A percentile compares a stretch with the other conserved stretches of the same genome.
Evolutionary conservation across 2,797 vertebrate species (phyloP).

Genomic region (Martes flavigula): DNA sequence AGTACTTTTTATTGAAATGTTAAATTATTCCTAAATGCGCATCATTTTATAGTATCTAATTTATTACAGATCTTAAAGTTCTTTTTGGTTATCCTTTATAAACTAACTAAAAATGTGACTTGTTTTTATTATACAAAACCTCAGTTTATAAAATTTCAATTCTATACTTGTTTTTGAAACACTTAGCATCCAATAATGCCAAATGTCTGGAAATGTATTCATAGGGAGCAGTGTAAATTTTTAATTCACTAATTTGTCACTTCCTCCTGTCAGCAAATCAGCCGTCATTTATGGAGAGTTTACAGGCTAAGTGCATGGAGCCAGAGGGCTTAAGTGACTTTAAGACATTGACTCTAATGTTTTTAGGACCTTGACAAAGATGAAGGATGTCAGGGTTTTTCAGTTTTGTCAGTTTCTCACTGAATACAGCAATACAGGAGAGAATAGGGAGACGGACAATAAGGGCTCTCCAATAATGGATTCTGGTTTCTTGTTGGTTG

Average conservation of each 20-base stretch:
- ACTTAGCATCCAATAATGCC: neutral
- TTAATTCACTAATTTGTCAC: conserved; percentile 64
- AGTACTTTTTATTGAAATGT: neutral
- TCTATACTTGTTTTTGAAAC: neutral
- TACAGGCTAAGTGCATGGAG: neutral
- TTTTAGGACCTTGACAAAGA: conserved; percentile 57
- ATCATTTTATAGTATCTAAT: conserved; percentile 13
- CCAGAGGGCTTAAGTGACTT: conserved; percentile 55
- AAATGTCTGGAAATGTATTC: conserved; percentile 37
- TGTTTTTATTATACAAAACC: neutral
- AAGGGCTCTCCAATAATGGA: neutral
- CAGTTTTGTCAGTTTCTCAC: conserved; percentile 11
- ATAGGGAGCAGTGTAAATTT: neutral
- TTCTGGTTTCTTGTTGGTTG: neutral
- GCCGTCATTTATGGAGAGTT: neutral
- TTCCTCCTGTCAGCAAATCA: conserved; percentile 27
- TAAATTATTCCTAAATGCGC: neutral
- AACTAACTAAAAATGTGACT: neutral
- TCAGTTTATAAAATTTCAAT: conserved; percentile 14
- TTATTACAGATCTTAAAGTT: neutral
- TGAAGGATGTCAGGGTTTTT: conserved; percentile 58
- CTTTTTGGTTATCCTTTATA: neutral
- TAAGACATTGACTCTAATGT: neutral
- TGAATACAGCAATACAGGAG: neutral
- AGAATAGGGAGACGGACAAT: neutral